These are phyloP conservation scores for Caenorhabditis doughertyi DNA, from an alignment of 2,888 invertebrate genomes.

Conservation along the genomic window DNA sequence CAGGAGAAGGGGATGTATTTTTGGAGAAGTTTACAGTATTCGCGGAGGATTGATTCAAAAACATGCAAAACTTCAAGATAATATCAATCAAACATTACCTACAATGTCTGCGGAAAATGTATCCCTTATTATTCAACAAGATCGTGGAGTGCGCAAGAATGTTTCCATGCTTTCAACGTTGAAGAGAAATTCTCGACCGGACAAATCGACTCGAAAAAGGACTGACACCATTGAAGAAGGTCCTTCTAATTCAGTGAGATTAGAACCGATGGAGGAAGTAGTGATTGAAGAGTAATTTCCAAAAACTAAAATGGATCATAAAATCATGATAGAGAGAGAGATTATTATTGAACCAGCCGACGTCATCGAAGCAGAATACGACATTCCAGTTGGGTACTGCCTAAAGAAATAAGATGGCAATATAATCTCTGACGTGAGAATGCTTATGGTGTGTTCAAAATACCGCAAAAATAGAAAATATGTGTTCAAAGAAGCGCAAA, in stretches of 20 bases:
- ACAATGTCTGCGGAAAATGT: slow-evolving; percentile 30
- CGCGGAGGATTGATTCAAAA: slow-evolving; percentile 14
- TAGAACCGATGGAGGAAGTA: background rate
- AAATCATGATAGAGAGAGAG: slow-evolving; percentile 3
- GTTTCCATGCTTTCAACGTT: background rate
- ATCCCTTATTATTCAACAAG: slow-evolving; percentile 27
- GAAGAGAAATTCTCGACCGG: background rate
- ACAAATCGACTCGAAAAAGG: background rate
- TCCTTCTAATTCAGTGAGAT: slow-evolving; percentile 1
- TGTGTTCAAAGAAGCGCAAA: too few species aligned
- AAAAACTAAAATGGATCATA: slow-evolving; percentile 1
- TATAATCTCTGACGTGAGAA: background rate
- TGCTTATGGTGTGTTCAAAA: background rate
- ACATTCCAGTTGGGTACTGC: too few species aligned
- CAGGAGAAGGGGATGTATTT: slow-evolving; percentile 61
- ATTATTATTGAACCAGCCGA: background rate
- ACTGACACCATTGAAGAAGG: background rate
- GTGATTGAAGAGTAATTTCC: slow-evolving; percentile 12
- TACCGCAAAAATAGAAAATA: too few species aligned
- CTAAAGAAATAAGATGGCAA: too few species aligned
- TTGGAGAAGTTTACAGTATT: background rate
- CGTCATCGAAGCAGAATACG: too few species aligned
- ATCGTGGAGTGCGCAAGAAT: background rate
- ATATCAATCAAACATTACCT: slow-evolving; percentile 35
- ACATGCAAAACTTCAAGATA: slow-evolving; percentile 22